Base-by-base conservation (phyloP, 2,888 invertebrate genomes). In the Chalcis sispes region DNA sequence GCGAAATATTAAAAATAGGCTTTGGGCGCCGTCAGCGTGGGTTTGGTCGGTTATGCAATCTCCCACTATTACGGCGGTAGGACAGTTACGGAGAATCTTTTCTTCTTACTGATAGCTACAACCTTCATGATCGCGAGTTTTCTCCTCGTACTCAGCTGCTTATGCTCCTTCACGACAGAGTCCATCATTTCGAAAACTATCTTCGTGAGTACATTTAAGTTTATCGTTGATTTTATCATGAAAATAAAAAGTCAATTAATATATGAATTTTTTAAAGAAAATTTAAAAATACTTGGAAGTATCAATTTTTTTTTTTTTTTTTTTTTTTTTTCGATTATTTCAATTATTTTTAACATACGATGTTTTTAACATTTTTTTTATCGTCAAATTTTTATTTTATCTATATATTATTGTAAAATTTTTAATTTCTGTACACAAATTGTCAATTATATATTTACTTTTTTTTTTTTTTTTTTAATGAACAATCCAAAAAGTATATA, bases 41-140 rank as follows among this genome's bases (percentile, higher is more conserved):
- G 94, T 2, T 89, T 96, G 13, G 90, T 94, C 29, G 91, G 91
- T 0, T 92, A 89, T 2, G 89, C 96, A 13, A 90, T 94, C 27
- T 4, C 36, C 10, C 92, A 89, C 75, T 81, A 83, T 66, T 84
- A 85, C 70, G 40, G 90, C 90, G 27, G 90, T 92, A 0, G 92
- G 23, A 13, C 10, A 5, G 8, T 10, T 23, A 58, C 23, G 1
- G 75, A 72, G 59, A 56, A 93, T 83, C 88, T 94, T 23, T 95
- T 96, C 89, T 94, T 93, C 88, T 89, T 95, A 32, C 88, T 96
- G 73, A 93, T 95, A 86, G 91, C 93, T 0, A 94, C 94, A 0
- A 91, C 96, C 18, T 96, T 95, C 85, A 91, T 96, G 86, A 93
- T 96, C 77, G 94, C 94, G 66, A 96, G 95, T 25, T 94, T 94